Evolutionary conservation across 2,888 invertebrate species (phyloP).

Genomic region (Ennomos fuscantarius): DNA sequence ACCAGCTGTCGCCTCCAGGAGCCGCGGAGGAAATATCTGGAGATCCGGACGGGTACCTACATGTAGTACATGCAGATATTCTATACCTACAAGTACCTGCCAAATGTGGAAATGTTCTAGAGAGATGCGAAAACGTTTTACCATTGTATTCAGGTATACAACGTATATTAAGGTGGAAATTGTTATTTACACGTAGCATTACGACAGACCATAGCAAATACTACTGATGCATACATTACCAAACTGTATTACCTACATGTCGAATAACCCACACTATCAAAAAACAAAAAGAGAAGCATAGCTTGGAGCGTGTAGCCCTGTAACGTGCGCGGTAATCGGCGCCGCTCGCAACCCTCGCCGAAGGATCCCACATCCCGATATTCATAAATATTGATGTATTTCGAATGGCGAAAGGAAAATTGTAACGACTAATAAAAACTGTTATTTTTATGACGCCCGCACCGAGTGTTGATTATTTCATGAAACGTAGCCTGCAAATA

Average conservation of each 20-base stretch:
- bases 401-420: constrained; percentile 41
- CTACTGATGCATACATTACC: not conserved
- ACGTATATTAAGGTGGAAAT: too few species aligned
- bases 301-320: too few species aligned
- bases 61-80: not conserved
- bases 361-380: constrained; percentile 29
- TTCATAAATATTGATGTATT: constrained; percentile 43
- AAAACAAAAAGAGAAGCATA: not conserved
- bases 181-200: too few species aligned
- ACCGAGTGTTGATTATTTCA: constrained; percentile 43
- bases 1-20: not conserved
- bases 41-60: not conserved
- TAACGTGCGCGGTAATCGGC: constrained; percentile 3
- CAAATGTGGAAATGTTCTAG: too few species aligned
- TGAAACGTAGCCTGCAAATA: constrained; percentile 28
- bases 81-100: not conserved
- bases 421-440: constrained; percentile 44
- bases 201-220: not conserved
- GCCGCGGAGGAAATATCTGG: constrained; percentile 2
- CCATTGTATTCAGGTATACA: not conserved
- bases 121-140: not conserved
- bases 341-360: constrained; percentile 17
- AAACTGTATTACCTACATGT: too few species aligned
- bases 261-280: too few species aligned
- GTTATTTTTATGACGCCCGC: constrained; percentile 42